Conservation (phyloP, 2,113 vertebrate species). For the Oxyruncus cristatus region DNA sequence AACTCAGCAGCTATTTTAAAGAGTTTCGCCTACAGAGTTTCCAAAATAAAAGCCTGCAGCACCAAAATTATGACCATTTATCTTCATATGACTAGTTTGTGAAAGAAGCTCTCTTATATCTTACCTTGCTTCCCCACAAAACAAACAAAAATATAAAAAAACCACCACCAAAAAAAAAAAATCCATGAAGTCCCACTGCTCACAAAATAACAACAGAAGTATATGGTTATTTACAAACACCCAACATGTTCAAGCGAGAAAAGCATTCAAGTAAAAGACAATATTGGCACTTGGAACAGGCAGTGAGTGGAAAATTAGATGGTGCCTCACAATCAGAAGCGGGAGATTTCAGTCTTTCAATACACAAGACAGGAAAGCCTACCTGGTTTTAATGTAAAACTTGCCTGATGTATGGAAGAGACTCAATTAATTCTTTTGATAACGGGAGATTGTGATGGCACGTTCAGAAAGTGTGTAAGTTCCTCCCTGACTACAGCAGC, state of each 20-base stretch:
- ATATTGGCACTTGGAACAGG: background rate
- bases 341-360: background rate
- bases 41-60: background rate
- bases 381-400: background rate
- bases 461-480: background rate
- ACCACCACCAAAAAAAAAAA: background rate
- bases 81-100: background rate
- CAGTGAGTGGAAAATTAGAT: slow-evolving; percentile 23
- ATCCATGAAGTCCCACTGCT: background rate
- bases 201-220: background rate
- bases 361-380: background rate
- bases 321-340: background rate
- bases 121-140: background rate
- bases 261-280: background rate
- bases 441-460: background rate
- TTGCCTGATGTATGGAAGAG: background rate
- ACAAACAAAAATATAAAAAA: background rate
- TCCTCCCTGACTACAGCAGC: background rate
- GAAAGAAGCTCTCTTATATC: background rate
- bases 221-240: background rate
- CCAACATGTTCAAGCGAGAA: background rate
- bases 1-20: background rate
- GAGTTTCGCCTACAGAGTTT: background rate
- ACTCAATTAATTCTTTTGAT: background rate
- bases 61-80: background rate